phyloP scores from a whole-genome alignment of 2,888 invertebrate genomes.

The Diplolepis rosae region DNA sequence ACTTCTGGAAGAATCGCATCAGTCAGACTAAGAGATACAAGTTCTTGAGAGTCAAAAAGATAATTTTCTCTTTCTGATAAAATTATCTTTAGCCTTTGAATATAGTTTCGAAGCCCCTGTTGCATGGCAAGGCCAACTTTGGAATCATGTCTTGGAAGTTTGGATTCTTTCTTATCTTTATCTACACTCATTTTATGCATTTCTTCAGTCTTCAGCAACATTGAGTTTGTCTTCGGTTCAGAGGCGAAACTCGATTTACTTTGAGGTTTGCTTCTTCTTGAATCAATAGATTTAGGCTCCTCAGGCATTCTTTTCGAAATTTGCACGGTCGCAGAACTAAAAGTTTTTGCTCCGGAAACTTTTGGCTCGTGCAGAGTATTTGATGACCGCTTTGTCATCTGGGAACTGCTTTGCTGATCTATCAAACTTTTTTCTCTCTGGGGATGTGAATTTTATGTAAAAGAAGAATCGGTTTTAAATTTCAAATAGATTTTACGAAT shows the following conservation, averaged over 20 bases:
- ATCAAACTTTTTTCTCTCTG: constrained; percentile 1
- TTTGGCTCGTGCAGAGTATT: not conserved
- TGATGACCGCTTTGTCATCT: constrained; percentile 10
- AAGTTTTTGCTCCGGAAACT: not conserved
- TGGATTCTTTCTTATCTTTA: constrained; percentile 34
- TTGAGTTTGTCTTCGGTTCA: constrained; percentile 10
- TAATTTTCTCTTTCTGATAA: constrained; percentile 43
- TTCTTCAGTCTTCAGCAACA: not conserved
- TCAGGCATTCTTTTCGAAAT: constrained; percentile 7
- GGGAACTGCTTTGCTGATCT: not conserved
- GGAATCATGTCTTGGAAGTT: constrained; percentile 47
- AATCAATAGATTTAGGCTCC: not conserved
- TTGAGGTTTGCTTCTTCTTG: not conserved
- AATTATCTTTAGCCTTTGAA: constrained; percentile 55
- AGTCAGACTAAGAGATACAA: constrained; percentile 55
- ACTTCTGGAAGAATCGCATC: constrained; percentile 55
- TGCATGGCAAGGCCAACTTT: constrained; percentile 54
- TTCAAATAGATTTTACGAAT: not conserved
- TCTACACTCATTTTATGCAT: not conserved
- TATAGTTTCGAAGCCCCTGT: constrained; percentile 54
- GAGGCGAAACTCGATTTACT: not conserved
- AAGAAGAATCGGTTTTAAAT: not conserved
- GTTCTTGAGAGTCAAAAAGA: constrained; percentile 40
- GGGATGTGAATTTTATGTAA: not conserved
- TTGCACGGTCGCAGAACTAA: constrained; percentile 5